Conservation (phyloP, 2,888 invertebrate genomes). For the Lathronympha strigana region DNA sequence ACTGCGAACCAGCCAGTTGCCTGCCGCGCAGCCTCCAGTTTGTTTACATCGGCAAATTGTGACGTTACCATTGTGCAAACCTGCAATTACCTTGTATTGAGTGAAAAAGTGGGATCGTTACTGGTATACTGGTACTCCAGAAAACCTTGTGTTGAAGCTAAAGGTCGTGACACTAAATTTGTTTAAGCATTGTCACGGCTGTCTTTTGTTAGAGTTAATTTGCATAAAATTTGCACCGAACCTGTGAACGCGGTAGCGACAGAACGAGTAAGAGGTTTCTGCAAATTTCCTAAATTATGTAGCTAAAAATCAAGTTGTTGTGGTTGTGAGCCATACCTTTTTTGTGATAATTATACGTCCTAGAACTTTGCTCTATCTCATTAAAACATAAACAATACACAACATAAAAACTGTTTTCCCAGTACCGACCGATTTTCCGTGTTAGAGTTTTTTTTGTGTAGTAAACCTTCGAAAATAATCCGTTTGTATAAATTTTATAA, state of each 20-base stretch:
- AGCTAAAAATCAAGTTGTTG: background rate
- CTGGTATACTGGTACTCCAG: conserved; percentile 15
- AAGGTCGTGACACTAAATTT: conserved; percentile 25
- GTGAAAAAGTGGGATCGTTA: conserved; percentile 50
- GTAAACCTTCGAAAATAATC: background rate
- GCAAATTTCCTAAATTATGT: background rate
- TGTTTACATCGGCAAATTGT: conserved; percentile 71
- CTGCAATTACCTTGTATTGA: conserved; percentile 40
- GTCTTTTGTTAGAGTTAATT: conserved; percentile 59
- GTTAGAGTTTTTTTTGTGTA: conserved; percentile 4
- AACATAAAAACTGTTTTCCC: background rate
- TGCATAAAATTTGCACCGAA: conserved; percentile 63
- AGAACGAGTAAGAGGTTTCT: background rate
- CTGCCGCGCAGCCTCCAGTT: conserved; percentile 81
- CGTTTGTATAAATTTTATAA: conserved; percentile 10
- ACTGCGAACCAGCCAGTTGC: conserved; percentile 72
- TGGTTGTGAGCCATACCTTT: background rate
- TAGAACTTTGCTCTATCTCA: conserved; percentile 10
- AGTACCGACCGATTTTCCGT: background rate
- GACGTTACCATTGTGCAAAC: conserved; percentile 49
- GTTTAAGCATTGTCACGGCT: conserved; percentile 58
- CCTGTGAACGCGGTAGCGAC: conserved; percentile 16
- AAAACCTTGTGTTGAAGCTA: conserved; percentile 20
- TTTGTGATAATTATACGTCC: background rate
- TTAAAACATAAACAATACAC: background rate